A percentile compares a stretch with the other conserved stretches of the same genome.
These are phyloP conservation scores for Phaetusa simplex DNA, from an alignment of 2,113 vertebrate genomes.

Conservation along the genomic window DNA sequence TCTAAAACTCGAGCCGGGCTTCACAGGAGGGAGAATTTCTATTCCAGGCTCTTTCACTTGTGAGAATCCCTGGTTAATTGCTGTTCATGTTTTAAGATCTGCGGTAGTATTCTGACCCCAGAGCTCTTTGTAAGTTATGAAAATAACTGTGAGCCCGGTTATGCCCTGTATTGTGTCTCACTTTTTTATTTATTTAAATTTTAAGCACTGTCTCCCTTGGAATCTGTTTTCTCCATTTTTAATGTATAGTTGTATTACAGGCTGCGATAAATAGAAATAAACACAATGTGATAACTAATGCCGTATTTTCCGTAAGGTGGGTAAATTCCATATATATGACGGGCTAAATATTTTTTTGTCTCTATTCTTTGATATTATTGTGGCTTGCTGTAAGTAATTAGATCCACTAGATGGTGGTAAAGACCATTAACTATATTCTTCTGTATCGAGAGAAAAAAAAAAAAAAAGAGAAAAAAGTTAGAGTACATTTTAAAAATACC, in stretches of 20 bases:
- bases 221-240: background rate
- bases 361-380: rapidly evolving
- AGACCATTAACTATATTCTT: conserved; percentile 65
- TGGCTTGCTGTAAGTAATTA: conserved; percentile 38
- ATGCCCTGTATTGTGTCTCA: background rate
- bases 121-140: background rate
- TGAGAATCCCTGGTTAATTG: background rate
- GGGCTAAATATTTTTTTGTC: background rate
- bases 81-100: background rate
- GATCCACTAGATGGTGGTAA: conserved; percentile 80
- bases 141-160: background rate
- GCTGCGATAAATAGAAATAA: rapidly evolving
- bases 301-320: background rate
- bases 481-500: background rate
- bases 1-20: background rate
- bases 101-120: background rate
- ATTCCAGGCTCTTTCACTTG: background rate
- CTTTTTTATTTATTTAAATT: background rate
- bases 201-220: background rate
- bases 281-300: background rate
- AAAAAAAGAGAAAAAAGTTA: background rate
- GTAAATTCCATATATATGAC: background rate
- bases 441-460: background rate
- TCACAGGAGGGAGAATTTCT: background rate
- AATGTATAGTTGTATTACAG: rapidly evolving